Evolutionary conservation across 2,888 invertebrate genomes (phyloP), one percentile per base, ranked within the genome.

Genomic region (Melitaea athalia): DNA sequence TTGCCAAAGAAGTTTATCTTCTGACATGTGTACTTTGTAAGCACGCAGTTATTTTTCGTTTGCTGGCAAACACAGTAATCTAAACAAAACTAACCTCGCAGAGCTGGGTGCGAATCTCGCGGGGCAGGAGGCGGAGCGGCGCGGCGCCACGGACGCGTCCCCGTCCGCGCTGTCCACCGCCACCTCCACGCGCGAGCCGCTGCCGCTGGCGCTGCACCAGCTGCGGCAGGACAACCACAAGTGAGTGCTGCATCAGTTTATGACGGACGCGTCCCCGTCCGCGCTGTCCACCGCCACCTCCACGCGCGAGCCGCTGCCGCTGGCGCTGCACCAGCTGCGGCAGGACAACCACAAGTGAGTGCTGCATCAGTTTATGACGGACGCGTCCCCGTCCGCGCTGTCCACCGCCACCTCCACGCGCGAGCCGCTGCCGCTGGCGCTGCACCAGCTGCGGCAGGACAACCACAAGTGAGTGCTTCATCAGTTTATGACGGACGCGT

Each of bases 31-130:
- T n/a, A n/a, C n/a, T n/a, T n/a, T n/a, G n/a, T n/a, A n/a, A n/a
- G n/a, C n/a, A n/a, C n/a, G n/a, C n/a, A n/a, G n/a, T n/a, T n/a
- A n/a, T n/a, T 24, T 24, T 24, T 24, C 24, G 24, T 24, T 24
- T 24, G 24, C 24, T 3, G 1, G 24, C 24, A 24, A 24, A 24
- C 24, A 24, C 24, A 24, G n/a, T n/a, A n/a, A n/a, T n/a, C n/a
- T n/a, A n/a, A n/a, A n/a, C n/a, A n/a, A n/a, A n/a, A n/a, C n/a
- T n/a, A n/a, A 4, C 33, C 6, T 57, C 15, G n/a, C 78, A 95
- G 98, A 98, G 85, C 87, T 98, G n/a, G 97, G 97, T 6, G 97
- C 97, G 8, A 97, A 97, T 88, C 88, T 98, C 63, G 95, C 96
- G 5, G 97, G 96, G 0, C 95, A 96, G 76, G 96, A 96, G 69